Base-by-base conservation (phyloP, 2,797 vertebrate genomes). In the Thamnophis elegans region DNA sequence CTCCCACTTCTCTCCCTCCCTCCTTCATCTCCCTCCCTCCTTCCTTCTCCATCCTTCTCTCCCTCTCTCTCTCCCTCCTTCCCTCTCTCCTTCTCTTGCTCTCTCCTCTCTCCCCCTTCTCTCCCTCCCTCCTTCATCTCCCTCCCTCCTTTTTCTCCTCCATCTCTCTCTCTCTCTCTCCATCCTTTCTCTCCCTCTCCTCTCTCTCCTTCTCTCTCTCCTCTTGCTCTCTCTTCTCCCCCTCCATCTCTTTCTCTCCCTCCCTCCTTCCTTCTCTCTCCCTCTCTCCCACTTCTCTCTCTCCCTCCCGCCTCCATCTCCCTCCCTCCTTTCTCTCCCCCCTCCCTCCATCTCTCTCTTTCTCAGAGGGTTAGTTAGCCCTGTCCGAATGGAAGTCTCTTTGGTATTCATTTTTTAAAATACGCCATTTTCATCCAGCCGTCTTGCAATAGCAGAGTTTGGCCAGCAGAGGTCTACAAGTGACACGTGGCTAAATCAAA, bases 221-320 rank as follows among this genome's bases (percentile, higher is more conserved):
- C 2, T 0, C 12, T 51, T 7, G 3, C 53, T 53, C 54, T 4
- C 54, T 55, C 54, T 54, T 3, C 16, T 18, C 55, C 5, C 16
- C 1, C 55, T 18, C 16, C 1, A 4, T 25, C 2, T 0, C 0
- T 9, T 2, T 18, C 54, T 1, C 14, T n/a, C 32, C 8, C 20
- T 47, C 9, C 4, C 42, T 82, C 32, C 36, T 7, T 20, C 1
- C 1, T 25, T 9, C 4, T 25, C n/a, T 73, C n/a, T 25, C 59
- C 22, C 59, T 62, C 3, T n/a, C 32, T 16, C 65, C 16, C 28
- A n/a, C n/a, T n/a, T n/a, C n/a, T n/a, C n/a, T n/a, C 65, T 32
- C 11, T 73, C 51, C 7, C 7, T 53, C 10, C n/a, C n/a, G n/a
- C 51, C 7, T 53, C 51, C 13, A 0, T 13, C 53, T 11, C 7